Evolutionary conservation across 2,888 invertebrate genomes (phyloP).

Genomic region (Papilio demoleus): DNA sequence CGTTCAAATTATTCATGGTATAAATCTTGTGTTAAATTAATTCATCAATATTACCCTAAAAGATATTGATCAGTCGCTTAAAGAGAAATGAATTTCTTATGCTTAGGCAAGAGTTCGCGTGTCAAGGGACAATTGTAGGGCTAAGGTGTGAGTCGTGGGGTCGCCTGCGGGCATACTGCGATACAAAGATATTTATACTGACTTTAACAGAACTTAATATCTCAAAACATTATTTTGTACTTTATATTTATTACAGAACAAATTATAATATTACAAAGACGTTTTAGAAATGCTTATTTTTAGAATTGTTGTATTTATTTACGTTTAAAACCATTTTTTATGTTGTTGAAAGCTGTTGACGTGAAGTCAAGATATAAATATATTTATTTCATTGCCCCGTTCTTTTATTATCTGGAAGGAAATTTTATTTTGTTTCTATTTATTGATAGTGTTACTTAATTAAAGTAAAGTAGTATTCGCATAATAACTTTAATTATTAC

Average conservation of each 20-base stretch:
- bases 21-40: conserved; percentile 1
- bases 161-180: conserved; percentile 55
- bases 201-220: conserved; percentile 67
- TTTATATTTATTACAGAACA: conserved; percentile 64
- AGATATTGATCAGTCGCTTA: conserved; percentile 61
- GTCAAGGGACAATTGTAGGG: conserved; percentile 43
- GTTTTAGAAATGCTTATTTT: conserved; percentile 48
- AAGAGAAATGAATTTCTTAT: conserved; percentile 71
- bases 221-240: conserved; percentile 80
- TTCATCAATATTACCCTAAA: conserved; percentile 23
- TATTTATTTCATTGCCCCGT: not conserved
- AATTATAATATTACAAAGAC: conserved; percentile 59
- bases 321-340: not conserved
- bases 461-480: too few relatives aligned
- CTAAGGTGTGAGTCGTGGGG: conserved; percentile 56
- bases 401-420: not conserved
- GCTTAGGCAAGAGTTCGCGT: conserved; percentile 49
- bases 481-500: too few relatives aligned
- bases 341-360: conserved; percentile 5
- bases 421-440: not conserved
- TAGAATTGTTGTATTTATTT: not conserved
- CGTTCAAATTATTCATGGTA: not conserved
- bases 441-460: too few relatives aligned
- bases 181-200: conserved; percentile 78
- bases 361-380: not conserved